Evolutionary conservation across 37 sponge, comb jelly and placozoan species (phyloP), one percentile per base, ranked within the genome.

Genomic region (Dysidea cf. avara): DNA sequence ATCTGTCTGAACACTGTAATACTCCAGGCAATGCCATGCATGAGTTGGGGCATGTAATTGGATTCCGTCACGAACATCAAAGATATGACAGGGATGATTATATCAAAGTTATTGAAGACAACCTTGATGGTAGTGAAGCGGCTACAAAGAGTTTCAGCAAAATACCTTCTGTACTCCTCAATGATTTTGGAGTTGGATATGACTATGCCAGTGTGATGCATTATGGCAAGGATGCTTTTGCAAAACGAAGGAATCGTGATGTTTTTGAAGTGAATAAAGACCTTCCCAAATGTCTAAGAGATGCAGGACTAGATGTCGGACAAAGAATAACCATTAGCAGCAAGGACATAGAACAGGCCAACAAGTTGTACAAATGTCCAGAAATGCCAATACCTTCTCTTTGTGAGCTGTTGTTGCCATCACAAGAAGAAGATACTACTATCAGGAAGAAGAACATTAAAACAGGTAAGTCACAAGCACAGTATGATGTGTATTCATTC

Each of bases 161-260:
- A 22, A 53, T 50, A 29, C 0, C 20, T 6, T 18, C 20, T 2
- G 38, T 48, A 1, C 36, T 66, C 46, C 12, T 43, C 22, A 48
- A 57, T 28, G 25, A 66, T 4, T 20, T 52, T 3, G 60, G 70
- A 36, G 72, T 77, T 16, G 60, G 50, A 28, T 88, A 88, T 43
- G 89, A 88, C 64, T 71, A 63, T n/a, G 75, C 59, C 26, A 82
- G 83, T 54, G 63, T 88, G 5, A 88, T 88, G 89, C 89, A 88
- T 70, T 88, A 88, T 36, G 28, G 61, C 21, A 6, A 20, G 1
- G 24, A 60, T 48, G 72, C 78, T 20, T 70, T 84, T 37, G 37
- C 56, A 25, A 71, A 43, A 43, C 9, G 7, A 12, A 9, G 46
- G 9, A n/a, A n/a, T n/a, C 46, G 46, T 43, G 46, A 12, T 43